A percentile compares a stretch with the other conserved stretches of the same genome.
phyloP scores from a whole-genome alignment of 2,113 vertebrate genomes.

The Melanocharis versteri region DNA sequence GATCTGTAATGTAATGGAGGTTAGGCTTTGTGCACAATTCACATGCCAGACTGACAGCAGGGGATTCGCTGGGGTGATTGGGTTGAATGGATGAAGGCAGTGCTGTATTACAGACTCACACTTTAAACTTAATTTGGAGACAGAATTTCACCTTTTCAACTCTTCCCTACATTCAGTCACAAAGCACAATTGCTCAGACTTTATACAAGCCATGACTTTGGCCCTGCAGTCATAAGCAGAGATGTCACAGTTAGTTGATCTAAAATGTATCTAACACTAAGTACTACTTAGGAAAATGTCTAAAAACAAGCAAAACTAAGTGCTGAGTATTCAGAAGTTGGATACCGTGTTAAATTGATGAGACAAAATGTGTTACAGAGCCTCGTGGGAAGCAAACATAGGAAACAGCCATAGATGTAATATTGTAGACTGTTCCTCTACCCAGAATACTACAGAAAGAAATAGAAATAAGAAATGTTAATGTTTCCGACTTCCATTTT shows the following conservation, averaged over 20 bases:
- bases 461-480: background rate
- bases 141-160: conserved; percentile 14
- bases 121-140: conserved; percentile 12
- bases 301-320: background rate
- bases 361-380: background rate
- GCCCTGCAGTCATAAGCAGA: background rate
- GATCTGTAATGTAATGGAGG: background rate
- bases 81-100: background rate
- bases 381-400: background rate
- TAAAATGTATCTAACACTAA: background rate
- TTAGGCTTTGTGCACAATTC: background rate
- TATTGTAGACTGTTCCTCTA: background rate
- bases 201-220: background rate
- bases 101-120: background rate
- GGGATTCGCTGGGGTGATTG: background rate
- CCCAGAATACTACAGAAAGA: background rate
- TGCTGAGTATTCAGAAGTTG: background rate
- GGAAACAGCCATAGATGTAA: background rate
- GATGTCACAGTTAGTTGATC: background rate
- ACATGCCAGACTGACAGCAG: background rate
- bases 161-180: background rate
- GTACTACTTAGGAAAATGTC: background rate
- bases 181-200: background rate
- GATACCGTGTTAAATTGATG: background rate
- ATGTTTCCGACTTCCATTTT: background rate